Evolutionary conservation across 37 sponge, comb jelly and placozoan species (phyloP).

Genomic region (Amphimedon queenslandica): DNA sequence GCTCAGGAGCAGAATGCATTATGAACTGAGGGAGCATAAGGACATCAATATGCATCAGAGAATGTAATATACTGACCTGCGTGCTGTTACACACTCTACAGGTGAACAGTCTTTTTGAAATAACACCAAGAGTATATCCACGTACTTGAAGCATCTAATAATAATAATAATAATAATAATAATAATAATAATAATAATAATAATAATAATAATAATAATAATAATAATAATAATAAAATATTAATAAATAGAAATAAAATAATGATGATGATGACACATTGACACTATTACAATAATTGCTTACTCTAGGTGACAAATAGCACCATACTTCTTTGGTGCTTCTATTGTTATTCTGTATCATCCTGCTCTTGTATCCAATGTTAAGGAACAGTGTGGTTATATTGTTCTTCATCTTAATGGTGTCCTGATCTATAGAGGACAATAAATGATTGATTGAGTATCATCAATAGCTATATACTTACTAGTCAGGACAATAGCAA

Average conservation of each 20-base stretch:
- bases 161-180: background rate
- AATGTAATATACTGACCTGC: slow-evolving; percentile 18
- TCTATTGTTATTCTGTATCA: background rate
- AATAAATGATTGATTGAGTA: too few relatives aligned
- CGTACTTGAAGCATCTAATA: slow-evolving; percentile 53
- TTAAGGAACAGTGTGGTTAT: slow-evolving; percentile 2
- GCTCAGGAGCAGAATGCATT: background rate
- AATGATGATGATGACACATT: background rate
- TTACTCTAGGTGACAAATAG: slow-evolving; percentile 46
- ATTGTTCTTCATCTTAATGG: slow-evolving; percentile 9
- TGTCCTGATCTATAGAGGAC: background rate
- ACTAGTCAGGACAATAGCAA: too few relatives aligned
- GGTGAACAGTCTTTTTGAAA: slow-evolving; percentile 33
- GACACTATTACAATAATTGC: background rate
- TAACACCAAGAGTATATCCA: slow-evolving; percentile 18
- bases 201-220: background rate
- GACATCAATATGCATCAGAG: background rate
- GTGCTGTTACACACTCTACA: slow-evolving; percentile 44
- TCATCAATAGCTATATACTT: too few relatives aligned
- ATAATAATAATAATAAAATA: background rate
- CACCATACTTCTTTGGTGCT: slow-evolving; percentile 34
- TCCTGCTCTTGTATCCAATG: slow-evolving; percentile 16
- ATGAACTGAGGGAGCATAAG: background rate
- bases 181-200: background rate
- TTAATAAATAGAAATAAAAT: too few relatives aligned